Percentiles rank a stretch among this genome's conserved stretches.
These are phyloP conservation scores for Lacanobia oleracea DNA, from an alignment of 2,888 invertebrate genomes.

Conservation along the genomic window DNA sequence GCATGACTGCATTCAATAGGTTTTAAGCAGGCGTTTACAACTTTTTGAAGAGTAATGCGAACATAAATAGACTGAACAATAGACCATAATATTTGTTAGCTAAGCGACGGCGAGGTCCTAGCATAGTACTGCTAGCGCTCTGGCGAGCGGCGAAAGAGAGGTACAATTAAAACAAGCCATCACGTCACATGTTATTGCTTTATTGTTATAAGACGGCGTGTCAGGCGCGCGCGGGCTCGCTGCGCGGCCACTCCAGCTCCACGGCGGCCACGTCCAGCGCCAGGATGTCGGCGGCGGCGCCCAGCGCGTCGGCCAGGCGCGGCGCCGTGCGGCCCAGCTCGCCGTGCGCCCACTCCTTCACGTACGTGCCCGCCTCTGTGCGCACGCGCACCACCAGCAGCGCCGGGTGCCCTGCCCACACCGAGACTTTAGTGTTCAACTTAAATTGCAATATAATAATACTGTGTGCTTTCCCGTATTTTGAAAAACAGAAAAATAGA, in stretches of 20 bases:
- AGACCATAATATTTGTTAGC: no score
- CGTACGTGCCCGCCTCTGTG: constrained; percentile 98
- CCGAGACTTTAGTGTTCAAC: no score
- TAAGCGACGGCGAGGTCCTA: no score
- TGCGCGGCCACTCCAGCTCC: constrained; percentile 95
- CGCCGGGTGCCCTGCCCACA: constrained; percentile 82
- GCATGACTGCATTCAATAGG: no score
- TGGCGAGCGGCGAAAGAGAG: background rate
- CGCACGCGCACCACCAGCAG: constrained; percentile 93
- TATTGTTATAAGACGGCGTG: background rate
- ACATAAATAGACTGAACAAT: no score
- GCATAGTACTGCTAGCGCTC: no score
- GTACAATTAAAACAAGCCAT: background rate
- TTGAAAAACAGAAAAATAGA: no score
- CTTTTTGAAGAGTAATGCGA: no score
- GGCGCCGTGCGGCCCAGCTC: constrained; percentile 98
- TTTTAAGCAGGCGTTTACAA: no score
- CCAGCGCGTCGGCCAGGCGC: constrained; percentile 92
- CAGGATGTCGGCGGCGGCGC: constrained; percentile 95
- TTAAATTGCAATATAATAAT: no score
- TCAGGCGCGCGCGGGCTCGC: background rate
- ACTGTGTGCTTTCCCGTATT: no score
- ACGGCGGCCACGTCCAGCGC: constrained; percentile 96
- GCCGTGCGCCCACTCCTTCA: constrained; percentile 99
- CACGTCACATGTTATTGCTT: background rate